Percentiles rank a stretch among this genome's conserved stretches.
phyloP scores from a whole-genome alignment of 2,113 vertebrate species.

The Alligator sinensis region DNA sequence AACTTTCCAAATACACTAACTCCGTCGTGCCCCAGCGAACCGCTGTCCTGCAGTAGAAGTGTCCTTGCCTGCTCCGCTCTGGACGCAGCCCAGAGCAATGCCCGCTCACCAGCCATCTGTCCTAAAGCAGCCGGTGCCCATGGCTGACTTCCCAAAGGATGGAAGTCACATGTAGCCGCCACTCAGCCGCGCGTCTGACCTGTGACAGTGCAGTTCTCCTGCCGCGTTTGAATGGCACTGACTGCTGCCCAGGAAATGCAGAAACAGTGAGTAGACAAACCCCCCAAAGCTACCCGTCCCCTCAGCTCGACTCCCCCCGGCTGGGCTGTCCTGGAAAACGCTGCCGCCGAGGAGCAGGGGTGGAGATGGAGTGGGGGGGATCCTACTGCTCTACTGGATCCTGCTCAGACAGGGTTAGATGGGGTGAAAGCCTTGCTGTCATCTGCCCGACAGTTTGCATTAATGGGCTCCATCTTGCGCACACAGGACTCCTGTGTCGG shows the following conservation, averaged over 20 bases:
- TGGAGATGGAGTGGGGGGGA: neutral
- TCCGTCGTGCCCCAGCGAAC: too few relatives aligned
- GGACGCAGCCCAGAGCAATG: neutral
- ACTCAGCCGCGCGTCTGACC: neutral
- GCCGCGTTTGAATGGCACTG: neutral
- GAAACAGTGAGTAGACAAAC: rapidly evolving
- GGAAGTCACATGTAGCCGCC: neutral
- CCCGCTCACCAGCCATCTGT: neutral
- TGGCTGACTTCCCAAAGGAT: neutral
- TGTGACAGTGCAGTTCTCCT: neutral
- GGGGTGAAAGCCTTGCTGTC: neutral
- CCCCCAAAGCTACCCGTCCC: neutral
- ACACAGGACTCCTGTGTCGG: neutral
- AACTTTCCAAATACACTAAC: too few relatives aligned
- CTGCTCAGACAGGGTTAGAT: neutral
- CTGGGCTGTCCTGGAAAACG: neutral
- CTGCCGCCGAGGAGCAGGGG: too few relatives aligned
- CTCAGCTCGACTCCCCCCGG: neutral
- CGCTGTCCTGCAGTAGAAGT: too few relatives aligned
- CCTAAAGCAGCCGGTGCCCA: neutral
- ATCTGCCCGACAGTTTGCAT: neutral
- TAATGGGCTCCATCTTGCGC: too few relatives aligned
- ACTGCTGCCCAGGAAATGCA: neutral
- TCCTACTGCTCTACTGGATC: neutral
- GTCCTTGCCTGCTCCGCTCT: neutral